These are phyloP conservation scores for Brevimyrus niger DNA, from an alignment of 2,113 vertebrate species.

Conservation along the genomic window DNA sequence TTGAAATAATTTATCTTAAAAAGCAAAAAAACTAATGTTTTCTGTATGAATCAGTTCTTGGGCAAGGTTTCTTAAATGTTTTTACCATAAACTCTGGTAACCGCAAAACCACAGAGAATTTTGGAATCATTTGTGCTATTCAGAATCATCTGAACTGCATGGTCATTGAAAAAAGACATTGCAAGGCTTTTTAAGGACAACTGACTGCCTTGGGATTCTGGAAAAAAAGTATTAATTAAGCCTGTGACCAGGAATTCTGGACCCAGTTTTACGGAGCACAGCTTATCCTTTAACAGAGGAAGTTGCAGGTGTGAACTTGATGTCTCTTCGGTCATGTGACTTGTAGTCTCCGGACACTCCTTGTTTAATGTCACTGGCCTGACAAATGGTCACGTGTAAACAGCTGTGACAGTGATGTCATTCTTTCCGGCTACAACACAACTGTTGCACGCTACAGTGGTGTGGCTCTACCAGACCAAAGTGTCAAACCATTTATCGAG, in stretches of 20 bases:
- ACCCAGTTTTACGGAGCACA: background rate
- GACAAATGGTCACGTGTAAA: background rate
- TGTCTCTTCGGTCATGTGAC: background rate
- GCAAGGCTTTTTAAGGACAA: background rate
- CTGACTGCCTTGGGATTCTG: constrained; percentile 1
- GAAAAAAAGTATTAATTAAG: background rate
- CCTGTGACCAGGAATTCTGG: background rate
- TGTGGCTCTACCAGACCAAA: background rate
- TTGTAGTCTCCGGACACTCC: background rate
- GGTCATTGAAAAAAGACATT: background rate
- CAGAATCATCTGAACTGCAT: background rate
- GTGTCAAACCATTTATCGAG: constrained; percentile 3
- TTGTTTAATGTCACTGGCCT: background rate
- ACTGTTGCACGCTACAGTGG: background rate
- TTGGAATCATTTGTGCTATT: background rate
- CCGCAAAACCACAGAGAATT: background rate
- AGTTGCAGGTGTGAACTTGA: background rate
- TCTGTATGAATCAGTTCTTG: background rate
- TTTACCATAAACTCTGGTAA: constrained; percentile 1
- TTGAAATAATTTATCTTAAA: constrained; percentile 13
- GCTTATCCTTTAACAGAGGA: background rate
- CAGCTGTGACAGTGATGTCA: background rate
- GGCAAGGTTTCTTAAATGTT: background rate
- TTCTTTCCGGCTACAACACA: background rate
- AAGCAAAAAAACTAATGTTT: background rate